phyloP scores from a whole-genome alignment of 1,140 invertebrate species.

The Lasioglossum albipes region DNA sequence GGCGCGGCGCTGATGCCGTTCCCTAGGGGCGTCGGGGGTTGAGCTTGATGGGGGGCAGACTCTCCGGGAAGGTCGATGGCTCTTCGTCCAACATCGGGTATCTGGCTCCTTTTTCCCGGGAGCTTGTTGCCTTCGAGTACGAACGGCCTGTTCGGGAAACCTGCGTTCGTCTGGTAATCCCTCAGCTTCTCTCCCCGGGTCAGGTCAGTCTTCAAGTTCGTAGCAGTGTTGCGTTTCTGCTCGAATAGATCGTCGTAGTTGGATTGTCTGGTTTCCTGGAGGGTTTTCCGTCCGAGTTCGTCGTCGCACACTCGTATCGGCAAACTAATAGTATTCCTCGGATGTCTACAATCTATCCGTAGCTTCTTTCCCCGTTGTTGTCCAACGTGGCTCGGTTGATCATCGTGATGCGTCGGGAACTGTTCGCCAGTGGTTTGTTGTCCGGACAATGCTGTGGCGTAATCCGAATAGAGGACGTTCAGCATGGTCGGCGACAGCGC shows the following conservation, averaged over 20 bases:
- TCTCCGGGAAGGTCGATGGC: slow-evolving; percentile 39
- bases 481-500: slow-evolving; percentile 54
- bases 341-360: slow-evolving; percentile 47
- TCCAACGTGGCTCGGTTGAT: slow-evolving; percentile 1
- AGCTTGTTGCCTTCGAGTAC: slow-evolving; percentile 43
- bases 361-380: slow-evolving; percentile 45
- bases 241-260: slow-evolving; percentile 53
- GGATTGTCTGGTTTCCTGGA: slow-evolving; percentile 56
- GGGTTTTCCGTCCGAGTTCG: slow-evolving; percentile 32
- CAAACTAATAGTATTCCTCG: slow-evolving; percentile 53
- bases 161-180: slow-evolving; percentile 38
- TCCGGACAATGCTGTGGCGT: slow-evolving; percentile 1
- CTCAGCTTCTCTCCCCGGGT: slow-evolving; percentile 27
- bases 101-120: slow-evolving; percentile 56
- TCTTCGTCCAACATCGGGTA: slow-evolving; percentile 28
- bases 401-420: neutral
- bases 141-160: slow-evolving; percentile 40
- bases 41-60: slow-evolving; percentile 47
- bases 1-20: slow-evolving; percentile 77
- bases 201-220: slow-evolving; percentile 55
- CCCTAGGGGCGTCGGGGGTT: slow-evolving; percentile 45
- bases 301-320: slow-evolving; percentile 56
- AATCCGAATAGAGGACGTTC: slow-evolving; percentile 50
- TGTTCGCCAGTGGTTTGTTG: slow-evolving; percentile 14
- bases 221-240: slow-evolving; percentile 50